Conservation (phyloP, 1,140 invertebrate species). For the Rhagoletis pomonella region DNA sequence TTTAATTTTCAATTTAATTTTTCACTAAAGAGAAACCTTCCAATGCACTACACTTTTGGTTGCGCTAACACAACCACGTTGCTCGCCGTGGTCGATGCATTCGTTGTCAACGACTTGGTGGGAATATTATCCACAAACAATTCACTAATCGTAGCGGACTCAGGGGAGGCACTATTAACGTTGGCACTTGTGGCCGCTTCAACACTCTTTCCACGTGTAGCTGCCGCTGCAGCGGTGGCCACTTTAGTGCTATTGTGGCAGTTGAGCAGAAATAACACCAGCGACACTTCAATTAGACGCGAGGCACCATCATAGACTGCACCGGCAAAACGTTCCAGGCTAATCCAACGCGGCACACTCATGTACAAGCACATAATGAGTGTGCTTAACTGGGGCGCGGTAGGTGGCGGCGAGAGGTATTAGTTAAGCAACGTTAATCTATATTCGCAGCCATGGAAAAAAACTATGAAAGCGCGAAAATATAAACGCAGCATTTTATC, state of each 20-base stretch:
- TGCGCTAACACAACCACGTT: neutral
- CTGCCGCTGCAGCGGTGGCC: slow-evolving; percentile 3
- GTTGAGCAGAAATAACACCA: slow-evolving; percentile 56
- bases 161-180: neutral
- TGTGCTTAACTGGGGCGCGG: slow-evolving; percentile 16
- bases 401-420: neutral
- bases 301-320: slow-evolving; percentile 51
- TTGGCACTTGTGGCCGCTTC: neutral
- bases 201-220: neutral
- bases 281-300: slow-evolving; percentile 56
- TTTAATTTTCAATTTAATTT: neutral
- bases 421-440: neutral
- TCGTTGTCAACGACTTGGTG: slow-evolving; percentile 5
- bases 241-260: slow-evolving; percentile 29
- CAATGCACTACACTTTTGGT: slow-evolving; percentile 25
- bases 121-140: neutral
- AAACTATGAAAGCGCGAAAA: neutral
- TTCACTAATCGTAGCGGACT: neutral
- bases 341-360: slow-evolving; percentile 59
- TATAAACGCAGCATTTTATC: too few relatives aligned
- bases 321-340: slow-evolving; percentile 57
- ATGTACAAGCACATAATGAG: slow-evolving; percentile 59
- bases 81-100: neutral
- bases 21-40: too few relatives aligned
- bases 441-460: neutral